Evolutionary conservation across 2,797 vertebrate species (phyloP), one percentile per base, ranked within the genome.

Genomic region (Lepus townsendii): DNA sequence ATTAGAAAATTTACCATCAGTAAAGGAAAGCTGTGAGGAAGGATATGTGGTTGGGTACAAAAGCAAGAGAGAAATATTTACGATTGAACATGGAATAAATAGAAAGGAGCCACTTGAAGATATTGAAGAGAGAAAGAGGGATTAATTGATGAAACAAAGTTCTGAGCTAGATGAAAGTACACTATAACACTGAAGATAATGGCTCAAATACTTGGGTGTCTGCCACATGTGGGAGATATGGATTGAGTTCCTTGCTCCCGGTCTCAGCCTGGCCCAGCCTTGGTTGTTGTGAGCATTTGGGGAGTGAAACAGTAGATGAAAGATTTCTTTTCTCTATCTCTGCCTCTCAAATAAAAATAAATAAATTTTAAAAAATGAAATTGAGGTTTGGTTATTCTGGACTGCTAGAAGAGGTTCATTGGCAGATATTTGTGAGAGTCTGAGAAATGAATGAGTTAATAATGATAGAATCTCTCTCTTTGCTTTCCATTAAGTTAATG

Each of bases 121-220:
- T 22, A 50, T 47, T 26, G 22, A 69, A 73, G 73, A 78, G 47
- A 73, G 13, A 38, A 57, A 20, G 5, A 82, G 20, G 26, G 14
- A 54, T 60, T 38, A 87, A 54, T 27, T 50, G 65, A 73, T n/a
- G 11, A 80, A 57, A 69, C 69, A 83, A 71, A 84, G 52, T 26
- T 90, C 54, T 57, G 82, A 32, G 30, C 77, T 94, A 86, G 63
- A 75, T 42, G 16, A 27, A 93, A 76, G 22, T 22, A 75, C n/a
- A 57, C 19, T 57, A 72, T 19, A 19, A 47, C 35, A 76, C 10
- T 54, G 17, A 16, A 57, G 54, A 57, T 57, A 16, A 57, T 57
- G 14, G 54, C 16, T 20, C 19, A 57, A 57, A 57, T 57, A 57
- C 54, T 57, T 57, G 54, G 54, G 19, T 57, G 14, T 57, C 14